Base-by-base conservation (phyloP, 2,888 invertebrate species). In the Andrena marginata region DNA sequence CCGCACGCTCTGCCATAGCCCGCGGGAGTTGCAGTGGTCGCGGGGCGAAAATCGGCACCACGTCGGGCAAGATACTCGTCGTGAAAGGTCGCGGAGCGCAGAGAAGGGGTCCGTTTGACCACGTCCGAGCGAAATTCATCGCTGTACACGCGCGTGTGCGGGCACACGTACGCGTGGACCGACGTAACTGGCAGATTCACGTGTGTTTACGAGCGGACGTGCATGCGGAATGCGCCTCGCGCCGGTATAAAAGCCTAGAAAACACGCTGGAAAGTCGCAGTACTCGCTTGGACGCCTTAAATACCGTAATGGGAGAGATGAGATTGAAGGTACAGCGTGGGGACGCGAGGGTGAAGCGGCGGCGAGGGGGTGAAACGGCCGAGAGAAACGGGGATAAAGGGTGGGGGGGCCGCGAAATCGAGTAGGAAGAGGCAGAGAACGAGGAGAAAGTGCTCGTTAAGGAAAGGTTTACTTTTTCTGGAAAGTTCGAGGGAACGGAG, bases 181-280 rank as follows among this genome's bases (percentile, higher is more conserved):
- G 59, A 65, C 63, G 83, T 35, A 65, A 82, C 80, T 62, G 72
- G 31, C 49, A 70, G 79, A 77, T 70, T 51, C 49, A 59, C 79
- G 77, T 84, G 77, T 77, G 78, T 84, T 84, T 84, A 80, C 56
- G 71, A 80, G 68, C 63, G 42, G 48, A 33, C 72, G 75, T 83
- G 86, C 85, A 87, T 75, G 84, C 87, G 80, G 84, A 85, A 77
- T 80, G 84, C 76, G 77, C 80, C 42, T 51, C 56, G 71, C 29
- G 29, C 29, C 74, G 78, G 89, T 93, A 93, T 93, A 93, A 93
- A 93, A 93, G 93, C 88, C 85, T 88, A 89, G 82, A 85, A 89
- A 88, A 84, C 67, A 85, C 87, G 89, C 73, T 87, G 87, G 91
- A 91, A 90, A 93, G 92, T 91, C 89, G 91, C 93, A 93, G 93